These are phyloP conservation scores for Elachura formosa DNA, from an alignment of 2,113 vertebrate species.

Conservation along the genomic window DNA sequence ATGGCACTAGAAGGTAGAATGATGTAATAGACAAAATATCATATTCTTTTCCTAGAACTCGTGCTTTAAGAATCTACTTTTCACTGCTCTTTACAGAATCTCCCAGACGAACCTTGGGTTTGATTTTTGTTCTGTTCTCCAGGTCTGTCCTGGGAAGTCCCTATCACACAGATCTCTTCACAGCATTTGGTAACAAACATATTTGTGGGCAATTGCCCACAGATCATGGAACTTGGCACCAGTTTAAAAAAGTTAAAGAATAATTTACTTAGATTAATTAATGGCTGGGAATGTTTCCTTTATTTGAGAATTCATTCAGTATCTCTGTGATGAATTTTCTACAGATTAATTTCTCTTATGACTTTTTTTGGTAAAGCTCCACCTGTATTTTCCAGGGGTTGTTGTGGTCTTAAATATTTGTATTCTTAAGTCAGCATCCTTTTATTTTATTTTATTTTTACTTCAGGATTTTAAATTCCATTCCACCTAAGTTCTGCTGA, in stretches of 20 bases:
- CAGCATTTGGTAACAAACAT: neutral
- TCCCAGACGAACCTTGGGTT: neutral
- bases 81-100: neutral
- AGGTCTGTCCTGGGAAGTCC: neutral
- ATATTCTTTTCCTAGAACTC: neutral
- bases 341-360: neutral
- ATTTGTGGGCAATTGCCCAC: neutral
- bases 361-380: neutral
- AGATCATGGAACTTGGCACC: neutral
- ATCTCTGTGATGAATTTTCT: neutral
- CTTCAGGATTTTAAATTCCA: neutral
- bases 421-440: neutral
- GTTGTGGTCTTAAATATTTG: neutral
- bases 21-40: constrained; percentile 7
- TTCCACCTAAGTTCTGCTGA: neutral
- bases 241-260: neutral
- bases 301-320: neutral
- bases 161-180: neutral
- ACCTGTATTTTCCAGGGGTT: neutral
- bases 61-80: neutral
- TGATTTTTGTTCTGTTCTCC: neutral
- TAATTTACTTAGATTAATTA: neutral
- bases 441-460: neutral
- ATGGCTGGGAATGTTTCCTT: neutral
- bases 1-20: neutral